phyloP scores from a whole-genome alignment of 2,888 invertebrate genomes.

The Hoplodrina ambigua region DNA sequence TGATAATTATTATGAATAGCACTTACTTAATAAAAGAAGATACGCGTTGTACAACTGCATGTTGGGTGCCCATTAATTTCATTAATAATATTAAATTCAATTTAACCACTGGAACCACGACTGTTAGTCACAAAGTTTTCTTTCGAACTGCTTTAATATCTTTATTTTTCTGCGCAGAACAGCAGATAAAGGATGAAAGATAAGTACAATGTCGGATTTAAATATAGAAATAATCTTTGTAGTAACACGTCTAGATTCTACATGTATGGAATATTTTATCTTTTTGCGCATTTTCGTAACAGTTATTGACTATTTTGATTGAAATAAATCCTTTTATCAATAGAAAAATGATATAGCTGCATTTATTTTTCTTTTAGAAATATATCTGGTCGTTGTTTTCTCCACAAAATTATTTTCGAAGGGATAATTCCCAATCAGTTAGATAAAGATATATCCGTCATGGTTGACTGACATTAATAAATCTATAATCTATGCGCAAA shows the following conservation, averaged over 20 bases:
- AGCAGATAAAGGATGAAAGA: constrained; percentile 61
- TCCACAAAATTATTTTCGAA: too few species aligned
- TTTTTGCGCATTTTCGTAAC: constrained; percentile 54
- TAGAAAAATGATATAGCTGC: background rate
- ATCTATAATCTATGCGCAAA: constrained; percentile 42
- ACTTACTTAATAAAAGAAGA: constrained; percentile 64
- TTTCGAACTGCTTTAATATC: constrained; percentile 56
- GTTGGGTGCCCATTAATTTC: constrained; percentile 64
- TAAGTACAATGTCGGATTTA: constrained; percentile 53
- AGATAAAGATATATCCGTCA: constrained; percentile 16
- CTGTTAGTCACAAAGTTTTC: constrained; percentile 46
- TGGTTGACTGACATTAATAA: constrained; percentile 9
- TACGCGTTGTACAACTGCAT: constrained; percentile 64
- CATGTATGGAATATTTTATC: constrained; percentile 63
- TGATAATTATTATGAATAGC: constrained; percentile 6
- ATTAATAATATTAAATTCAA: constrained; percentile 29
- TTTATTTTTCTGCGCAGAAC: constrained; percentile 53
- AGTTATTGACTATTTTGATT: constrained; percentile 16
- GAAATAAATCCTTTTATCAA: constrained; percentile 1
- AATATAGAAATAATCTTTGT: constrained; percentile 59
- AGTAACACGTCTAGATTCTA: constrained; percentile 35
- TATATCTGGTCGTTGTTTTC: background rate
- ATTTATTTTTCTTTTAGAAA: too few species aligned
- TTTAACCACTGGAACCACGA: constrained; percentile 42
- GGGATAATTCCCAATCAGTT: background rate